These are phyloP conservation scores for Ladona fulva DNA, from an alignment of 1,140 invertebrate genomes.

Conservation along the genomic window DNA sequence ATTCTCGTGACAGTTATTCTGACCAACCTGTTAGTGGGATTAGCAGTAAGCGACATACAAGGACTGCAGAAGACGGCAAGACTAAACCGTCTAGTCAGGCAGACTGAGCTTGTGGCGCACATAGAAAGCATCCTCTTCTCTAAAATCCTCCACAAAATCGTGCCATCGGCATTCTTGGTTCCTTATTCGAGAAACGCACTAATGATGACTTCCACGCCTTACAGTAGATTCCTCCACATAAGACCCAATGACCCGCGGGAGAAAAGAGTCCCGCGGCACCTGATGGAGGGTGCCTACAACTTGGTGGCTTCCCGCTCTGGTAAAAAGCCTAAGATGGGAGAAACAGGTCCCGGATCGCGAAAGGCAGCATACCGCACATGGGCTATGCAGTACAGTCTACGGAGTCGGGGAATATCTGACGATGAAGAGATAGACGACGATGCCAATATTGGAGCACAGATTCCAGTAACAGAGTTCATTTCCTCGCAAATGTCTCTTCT, in stretches of 20 bases:
- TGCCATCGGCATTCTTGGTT: conserved; percentile 51
- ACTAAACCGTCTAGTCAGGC: conserved; percentile 64
- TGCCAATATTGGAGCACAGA: not conserved
- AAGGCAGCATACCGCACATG: not conserved
- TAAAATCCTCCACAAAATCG: conserved; percentile 48
- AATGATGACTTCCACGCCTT: conserved; percentile 52
- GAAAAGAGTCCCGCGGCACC: conserved; percentile 60
- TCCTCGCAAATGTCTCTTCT: not conserved
- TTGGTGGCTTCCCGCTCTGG: conserved; percentile 42
- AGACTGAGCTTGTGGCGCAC: conserved; percentile 67
- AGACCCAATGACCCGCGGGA: conserved; percentile 71
- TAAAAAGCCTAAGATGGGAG: not conserved
- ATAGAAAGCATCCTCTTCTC: conserved; percentile 74
- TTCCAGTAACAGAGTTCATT: not conserved
- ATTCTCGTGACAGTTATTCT: conserved; percentile 75
- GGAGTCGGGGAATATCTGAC: not conserved
- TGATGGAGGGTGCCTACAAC: conserved; percentile 59
- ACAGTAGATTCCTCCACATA: conserved; percentile 58
- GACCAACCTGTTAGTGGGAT: conserved; percentile 73
- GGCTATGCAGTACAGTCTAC: not conserved
- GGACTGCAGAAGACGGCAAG: conserved; percentile 74
- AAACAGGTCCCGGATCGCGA: not conserved
- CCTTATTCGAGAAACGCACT: conserved; percentile 57
- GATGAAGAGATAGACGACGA: not conserved
- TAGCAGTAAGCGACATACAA: conserved; percentile 74